phyloP scores from a whole-genome alignment of 2,113 vertebrate genomes.

The Gavialis gangeticus region DNA sequence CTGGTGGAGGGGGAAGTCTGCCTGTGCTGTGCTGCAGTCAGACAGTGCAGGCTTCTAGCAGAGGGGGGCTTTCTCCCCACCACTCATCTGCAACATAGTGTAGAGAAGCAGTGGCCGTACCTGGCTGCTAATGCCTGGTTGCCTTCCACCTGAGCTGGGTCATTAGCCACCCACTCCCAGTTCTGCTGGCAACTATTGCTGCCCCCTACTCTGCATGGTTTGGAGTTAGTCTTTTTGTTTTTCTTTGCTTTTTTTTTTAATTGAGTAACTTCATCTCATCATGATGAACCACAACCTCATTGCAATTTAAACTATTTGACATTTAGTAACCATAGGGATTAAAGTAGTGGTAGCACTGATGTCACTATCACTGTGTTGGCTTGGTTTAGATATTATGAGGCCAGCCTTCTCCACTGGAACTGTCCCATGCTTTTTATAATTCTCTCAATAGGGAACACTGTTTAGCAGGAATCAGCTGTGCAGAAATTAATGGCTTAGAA shows the following conservation, averaged over 20 bases:
- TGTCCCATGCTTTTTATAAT: constrained; percentile 31
- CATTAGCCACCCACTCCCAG: too few relatives aligned
- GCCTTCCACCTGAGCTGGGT: too few relatives aligned
- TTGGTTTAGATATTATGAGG: constrained; percentile 26
- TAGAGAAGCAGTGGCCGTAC: too few relatives aligned
- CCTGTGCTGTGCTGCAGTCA: too few relatives aligned
- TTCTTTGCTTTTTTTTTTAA: background rate
- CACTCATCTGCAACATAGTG: too few relatives aligned
- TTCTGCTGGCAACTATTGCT: too few relatives aligned
- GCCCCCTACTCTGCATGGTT: too few relatives aligned
- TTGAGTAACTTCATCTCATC: background rate
- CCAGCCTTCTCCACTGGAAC: constrained; percentile 50
- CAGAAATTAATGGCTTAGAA: constrained; percentile 75
- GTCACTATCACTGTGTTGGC: constrained; percentile 25
- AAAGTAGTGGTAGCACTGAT: constrained; percentile 53
- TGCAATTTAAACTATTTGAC: constrained; percentile 48
- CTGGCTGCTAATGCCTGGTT: too few relatives aligned
- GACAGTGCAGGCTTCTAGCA: too few relatives aligned
- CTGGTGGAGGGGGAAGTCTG: too few relatives aligned
- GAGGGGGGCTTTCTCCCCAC: too few relatives aligned
- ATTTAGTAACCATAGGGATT: constrained; percentile 53
- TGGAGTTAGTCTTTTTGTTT: too few relatives aligned
- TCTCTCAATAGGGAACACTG: constrained; percentile 76
- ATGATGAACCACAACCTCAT: background rate
- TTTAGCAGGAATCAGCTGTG: constrained; percentile 76